Evolutionary conservation across 2,113 vertebrate species (phyloP).

Genomic region (Micronycteris hirsuta): DNA sequence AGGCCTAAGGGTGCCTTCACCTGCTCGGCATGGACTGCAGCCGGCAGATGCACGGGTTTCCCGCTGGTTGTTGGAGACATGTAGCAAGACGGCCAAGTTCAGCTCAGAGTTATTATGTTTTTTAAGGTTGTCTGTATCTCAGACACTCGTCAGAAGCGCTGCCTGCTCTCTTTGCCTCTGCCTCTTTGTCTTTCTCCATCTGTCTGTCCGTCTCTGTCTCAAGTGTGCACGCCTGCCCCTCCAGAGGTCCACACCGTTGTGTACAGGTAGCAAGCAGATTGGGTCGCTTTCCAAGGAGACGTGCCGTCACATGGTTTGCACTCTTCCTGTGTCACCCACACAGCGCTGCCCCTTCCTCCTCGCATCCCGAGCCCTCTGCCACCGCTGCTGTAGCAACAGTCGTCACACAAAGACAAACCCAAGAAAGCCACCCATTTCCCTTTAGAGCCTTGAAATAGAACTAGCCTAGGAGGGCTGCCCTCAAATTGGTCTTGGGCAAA

Average conservation of each 20-base stretch:
- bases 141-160: background rate
- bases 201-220: background rate
- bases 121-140: background rate
- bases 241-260: background rate
- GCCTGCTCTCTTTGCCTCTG: background rate
- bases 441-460: background rate
- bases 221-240: accelerated
- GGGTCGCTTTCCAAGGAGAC: background rate
- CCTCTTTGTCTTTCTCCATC: background rate
- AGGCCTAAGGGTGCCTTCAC: background rate
- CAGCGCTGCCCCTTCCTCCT: accelerated
- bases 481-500: background rate
- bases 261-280: background rate
- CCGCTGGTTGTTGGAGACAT: background rate
- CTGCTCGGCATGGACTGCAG: background rate
- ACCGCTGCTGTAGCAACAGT: background rate
- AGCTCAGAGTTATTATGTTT: background rate
- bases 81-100: background rate
- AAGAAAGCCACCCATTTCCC: background rate
- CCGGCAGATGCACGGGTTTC: background rate
- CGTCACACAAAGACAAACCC: background rate
- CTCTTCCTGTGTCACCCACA: background rate
- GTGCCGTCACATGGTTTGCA: background rate
- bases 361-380: background rate
- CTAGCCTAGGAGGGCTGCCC: background rate